Conservation (phyloP, 1,140 invertebrate genomes). For the Bombus picipes region DNA sequence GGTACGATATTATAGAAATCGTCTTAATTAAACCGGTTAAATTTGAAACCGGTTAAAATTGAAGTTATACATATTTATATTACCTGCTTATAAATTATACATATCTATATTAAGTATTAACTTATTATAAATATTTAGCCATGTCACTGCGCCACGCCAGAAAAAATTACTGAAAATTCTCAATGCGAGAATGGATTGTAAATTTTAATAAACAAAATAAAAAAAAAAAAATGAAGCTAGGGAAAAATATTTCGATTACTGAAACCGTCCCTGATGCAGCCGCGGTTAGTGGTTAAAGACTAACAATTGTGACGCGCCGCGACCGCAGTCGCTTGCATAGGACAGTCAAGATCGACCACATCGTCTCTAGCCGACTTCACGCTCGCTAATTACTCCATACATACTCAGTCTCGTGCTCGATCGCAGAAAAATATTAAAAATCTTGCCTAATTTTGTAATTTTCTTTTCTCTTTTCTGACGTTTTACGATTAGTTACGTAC, state of each 20-base stretch:
- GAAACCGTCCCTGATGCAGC: constrained; percentile 36
- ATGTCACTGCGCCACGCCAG: no score
- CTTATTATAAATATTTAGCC: no score
- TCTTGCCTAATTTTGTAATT: background rate
- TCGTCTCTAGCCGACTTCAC: constrained; percentile 66
- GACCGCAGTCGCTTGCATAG: constrained; percentile 56
- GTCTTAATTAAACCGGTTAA: no score
- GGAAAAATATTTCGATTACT: background rate
- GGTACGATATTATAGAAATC: background rate
- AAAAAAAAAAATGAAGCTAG: no score
- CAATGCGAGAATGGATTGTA: no score
- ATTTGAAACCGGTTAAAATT: no score
- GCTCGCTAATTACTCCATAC: constrained; percentile 67
- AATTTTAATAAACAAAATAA: no score
- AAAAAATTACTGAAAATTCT: no score
- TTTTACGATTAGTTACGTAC: no score
- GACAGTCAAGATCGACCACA: constrained; percentile 59
- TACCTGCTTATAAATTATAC: no score
- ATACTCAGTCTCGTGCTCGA: constrained; percentile 46
- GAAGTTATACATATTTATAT: no score
- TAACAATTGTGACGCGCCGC: constrained; percentile 68
- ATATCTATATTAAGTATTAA: no score
- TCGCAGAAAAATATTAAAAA: constrained; percentile 44
- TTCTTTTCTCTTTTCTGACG: background rate
- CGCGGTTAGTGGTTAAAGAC: constrained; percentile 67